phyloP scores from a whole-genome alignment of 2,888 invertebrate species.

The Drosophila neotestacea region DNA sequence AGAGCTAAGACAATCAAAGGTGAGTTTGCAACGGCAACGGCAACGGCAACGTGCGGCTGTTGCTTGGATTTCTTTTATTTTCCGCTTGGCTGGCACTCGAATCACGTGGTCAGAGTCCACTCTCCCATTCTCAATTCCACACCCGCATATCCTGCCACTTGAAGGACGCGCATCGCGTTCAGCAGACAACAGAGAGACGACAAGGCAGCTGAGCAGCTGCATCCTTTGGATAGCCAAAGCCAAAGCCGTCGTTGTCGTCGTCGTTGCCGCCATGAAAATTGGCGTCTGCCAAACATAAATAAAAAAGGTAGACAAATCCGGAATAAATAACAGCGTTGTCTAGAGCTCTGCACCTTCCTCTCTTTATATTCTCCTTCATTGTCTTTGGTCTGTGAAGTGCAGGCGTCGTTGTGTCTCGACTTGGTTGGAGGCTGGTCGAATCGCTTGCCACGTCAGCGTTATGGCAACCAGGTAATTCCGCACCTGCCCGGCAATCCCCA shows the following conservation, averaged over 20 bases:
- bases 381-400: constrained; percentile 26
- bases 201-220: constrained; percentile 51
- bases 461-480: constrained; percentile 66
- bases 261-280: constrained; percentile 74
- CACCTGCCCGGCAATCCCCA: constrained; percentile 19
- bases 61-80: constrained; percentile 70
- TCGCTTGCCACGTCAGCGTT: constrained; percentile 69
- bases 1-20: constrained; percentile 79
- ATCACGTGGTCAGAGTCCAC: constrained; percentile 57
- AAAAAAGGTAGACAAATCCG: constrained; percentile 82
- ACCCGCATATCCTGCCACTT: constrained; percentile 11
- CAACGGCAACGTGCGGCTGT: constrained; percentile 41
- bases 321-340: constrained; percentile 80
- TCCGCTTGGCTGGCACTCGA: constrained; percentile 62
- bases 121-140: not conserved
- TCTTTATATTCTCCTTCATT: not conserved
- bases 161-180: constrained; percentile 23
- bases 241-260: constrained; percentile 11
- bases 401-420: constrained; percentile 52
- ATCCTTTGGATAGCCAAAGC: constrained; percentile 50
- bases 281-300: constrained; percentile 82
- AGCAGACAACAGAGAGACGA: constrained; percentile 22
- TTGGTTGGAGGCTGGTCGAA: constrained; percentile 29
- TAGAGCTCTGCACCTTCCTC: constrained; percentile 29
- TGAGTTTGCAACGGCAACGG: constrained; percentile 59